phyloP scores from a whole-genome alignment of 2,797 vertebrate species.

The Aselliscus stoliczkanus region DNA sequence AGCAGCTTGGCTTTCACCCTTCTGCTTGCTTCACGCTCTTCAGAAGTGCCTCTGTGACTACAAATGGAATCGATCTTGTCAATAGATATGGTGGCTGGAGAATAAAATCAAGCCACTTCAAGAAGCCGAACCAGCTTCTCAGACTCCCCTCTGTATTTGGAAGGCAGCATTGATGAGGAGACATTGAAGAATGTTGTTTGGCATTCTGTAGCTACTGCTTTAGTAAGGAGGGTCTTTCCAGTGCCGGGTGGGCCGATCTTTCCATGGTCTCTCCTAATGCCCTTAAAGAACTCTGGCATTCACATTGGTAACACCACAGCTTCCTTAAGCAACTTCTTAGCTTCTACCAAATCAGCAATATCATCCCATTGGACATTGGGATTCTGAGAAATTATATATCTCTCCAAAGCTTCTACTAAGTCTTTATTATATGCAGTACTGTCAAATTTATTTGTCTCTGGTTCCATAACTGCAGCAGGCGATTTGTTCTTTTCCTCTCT shows the following conservation, averaged over 20 bases:
- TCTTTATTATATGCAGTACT: constrained; percentile 95
- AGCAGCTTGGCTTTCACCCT: constrained; percentile 97
- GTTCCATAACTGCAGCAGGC: constrained; percentile 87
- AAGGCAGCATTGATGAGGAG: constrained; percentile 97
- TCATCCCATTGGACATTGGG: constrained; percentile 97
- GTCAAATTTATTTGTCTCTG: constrained; percentile 94
- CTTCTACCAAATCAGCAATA: constrained; percentile 95
- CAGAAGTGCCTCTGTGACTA: constrained; percentile 96
- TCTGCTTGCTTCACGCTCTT: constrained; percentile 97
- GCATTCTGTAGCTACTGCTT: constrained; percentile 98
- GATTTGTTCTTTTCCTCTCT: constrained; percentile 94
- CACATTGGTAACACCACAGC: constrained; percentile 98
- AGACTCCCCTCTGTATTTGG: constrained; percentile 98
- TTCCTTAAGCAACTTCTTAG: constrained; percentile 96
- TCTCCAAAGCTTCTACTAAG: constrained; percentile 96
- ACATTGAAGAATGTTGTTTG: constrained; percentile 99
- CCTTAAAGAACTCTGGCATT: constrained; percentile 99
- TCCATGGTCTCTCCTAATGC: constrained; percentile 97
- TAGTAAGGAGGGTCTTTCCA: constrained; percentile 96
- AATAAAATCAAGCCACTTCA: constrained; percentile 97
- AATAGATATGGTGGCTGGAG: constrained; percentile 98
- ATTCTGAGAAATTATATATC: constrained; percentile 98
- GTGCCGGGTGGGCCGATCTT: constrained; percentile 99
- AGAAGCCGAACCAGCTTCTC: constrained; percentile 97
- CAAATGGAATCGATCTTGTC: constrained; percentile 99